These are phyloP conservation scores for Xiphydria camelus DNA, from an alignment of 2,888 invertebrate species.

Conservation along the genomic window DNA sequence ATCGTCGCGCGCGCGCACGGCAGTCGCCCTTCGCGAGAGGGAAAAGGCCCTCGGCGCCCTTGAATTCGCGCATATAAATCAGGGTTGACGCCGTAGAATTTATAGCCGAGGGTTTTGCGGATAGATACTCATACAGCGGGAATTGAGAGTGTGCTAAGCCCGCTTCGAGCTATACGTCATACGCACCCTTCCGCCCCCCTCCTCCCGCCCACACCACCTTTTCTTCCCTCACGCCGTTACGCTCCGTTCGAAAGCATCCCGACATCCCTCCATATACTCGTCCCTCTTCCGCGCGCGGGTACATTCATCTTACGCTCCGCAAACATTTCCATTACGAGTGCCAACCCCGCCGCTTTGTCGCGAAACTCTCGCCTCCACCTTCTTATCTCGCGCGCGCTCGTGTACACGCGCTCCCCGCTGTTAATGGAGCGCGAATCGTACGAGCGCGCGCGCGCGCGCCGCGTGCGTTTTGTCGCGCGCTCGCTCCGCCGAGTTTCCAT, in stretches of 20 bases:
- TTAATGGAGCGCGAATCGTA: too few species aligned
- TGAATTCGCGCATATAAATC: background rate
- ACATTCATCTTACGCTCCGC: background rate
- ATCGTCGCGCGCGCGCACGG: too few species aligned
- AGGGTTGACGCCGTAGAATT: background rate
- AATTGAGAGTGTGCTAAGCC: conserved; percentile 14
- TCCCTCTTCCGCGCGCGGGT: background rate
- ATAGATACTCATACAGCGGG: conserved; percentile 2
- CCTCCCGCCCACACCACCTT: background rate
- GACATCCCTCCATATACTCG: too few species aligned
- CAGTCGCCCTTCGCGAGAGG: too few species aligned
- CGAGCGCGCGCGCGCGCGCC: too few species aligned
- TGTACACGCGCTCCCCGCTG: too few species aligned
- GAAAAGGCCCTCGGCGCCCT: too few species aligned
- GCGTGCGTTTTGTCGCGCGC: too few species aligned
- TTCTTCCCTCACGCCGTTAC: background rate
- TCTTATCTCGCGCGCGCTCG: too few species aligned
- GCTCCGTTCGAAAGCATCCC: background rate
- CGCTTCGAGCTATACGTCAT: conserved; percentile 7
- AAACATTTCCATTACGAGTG: background rate
- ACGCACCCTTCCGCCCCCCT: background rate
- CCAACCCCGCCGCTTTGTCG: too few species aligned
- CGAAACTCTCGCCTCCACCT: too few species aligned
- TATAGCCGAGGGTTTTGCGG: background rate
- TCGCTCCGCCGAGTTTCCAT: too few species aligned